Conservation (phyloP, 2,113 vertebrate species). For the Crotalus tigris region DNA sequence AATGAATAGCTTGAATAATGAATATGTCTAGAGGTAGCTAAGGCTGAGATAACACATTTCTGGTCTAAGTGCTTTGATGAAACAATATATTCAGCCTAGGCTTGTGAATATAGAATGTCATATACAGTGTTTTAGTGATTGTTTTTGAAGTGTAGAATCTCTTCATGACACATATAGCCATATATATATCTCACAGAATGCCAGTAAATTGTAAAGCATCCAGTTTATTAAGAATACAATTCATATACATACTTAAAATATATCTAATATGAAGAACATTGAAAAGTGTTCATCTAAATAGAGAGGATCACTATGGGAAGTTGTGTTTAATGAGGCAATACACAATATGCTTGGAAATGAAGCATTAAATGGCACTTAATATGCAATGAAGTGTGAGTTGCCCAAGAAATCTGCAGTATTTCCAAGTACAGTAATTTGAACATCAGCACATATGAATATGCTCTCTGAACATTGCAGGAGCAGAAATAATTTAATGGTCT, state of each 20-base stretch:
- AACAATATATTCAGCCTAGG: neutral
- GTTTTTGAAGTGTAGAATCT: neutral
- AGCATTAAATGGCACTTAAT: slow-evolving; percentile 15
- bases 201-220: neutral
- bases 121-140: neutral
- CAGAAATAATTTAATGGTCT: neutral
- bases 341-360: slow-evolving; percentile 1
- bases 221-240: neutral
- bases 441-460: neutral
- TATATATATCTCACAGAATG: neutral
- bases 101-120: neutral
- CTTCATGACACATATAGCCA: neutral
- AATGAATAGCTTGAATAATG: neutral
- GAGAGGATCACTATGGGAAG: neutral
- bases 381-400: slow-evolving; percentile 1
- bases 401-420: neutral
- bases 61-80: neutral
- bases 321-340: slow-evolving; percentile 7
- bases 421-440: neutral
- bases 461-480: neutral
- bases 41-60: neutral
- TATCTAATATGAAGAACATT: neutral
- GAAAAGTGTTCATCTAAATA: neutral
- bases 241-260: neutral
- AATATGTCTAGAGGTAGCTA: neutral